phyloP scores from a whole-genome alignment of 37 sponge, comb jelly and placozoan species.

The Chondrosia reniformis region DNA sequence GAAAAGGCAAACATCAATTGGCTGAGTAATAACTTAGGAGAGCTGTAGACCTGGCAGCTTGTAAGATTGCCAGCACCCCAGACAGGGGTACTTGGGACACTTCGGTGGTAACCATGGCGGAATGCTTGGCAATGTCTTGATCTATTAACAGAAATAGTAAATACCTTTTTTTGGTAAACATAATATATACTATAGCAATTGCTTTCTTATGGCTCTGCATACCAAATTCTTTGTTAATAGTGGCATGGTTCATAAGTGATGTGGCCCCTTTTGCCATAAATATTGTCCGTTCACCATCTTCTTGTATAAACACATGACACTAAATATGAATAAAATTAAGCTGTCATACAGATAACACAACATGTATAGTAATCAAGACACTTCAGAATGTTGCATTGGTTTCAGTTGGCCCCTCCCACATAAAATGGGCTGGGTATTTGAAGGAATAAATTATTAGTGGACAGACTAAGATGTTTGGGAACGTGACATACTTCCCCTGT shows the following conservation, averaged over 20 bases:
- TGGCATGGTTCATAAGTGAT: constrained; percentile 45
- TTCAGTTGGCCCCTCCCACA: too few relatives aligned
- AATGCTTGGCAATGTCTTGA: constrained; percentile 33
- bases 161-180: too few relatives aligned
- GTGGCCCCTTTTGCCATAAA: constrained; percentile 83
- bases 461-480: neutral
- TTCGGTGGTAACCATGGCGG: constrained; percentile 80
- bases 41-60: constrained; percentile 58
- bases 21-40: neutral
- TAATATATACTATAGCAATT: neutral
- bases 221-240: constrained; percentile 63
- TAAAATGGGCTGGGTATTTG: too few relatives aligned
- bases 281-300: constrained; percentile 84
- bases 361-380: too few relatives aligned
- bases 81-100: constrained; percentile 88
- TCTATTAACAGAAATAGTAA: constrained; percentile 30
- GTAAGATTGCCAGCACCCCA: constrained; percentile 72
- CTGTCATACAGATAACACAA: neutral
- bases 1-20: neutral
- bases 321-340: neutral
- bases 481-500: constrained; percentile 1
- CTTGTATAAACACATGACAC: constrained; percentile 86
- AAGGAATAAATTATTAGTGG: too few relatives aligned
- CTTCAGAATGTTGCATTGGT: too few relatives aligned
- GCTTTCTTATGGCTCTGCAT: neutral